These are phyloP conservation scores for Pungitius pungitius DNA, from an alignment of 2,113 vertebrate genomes.

Conservation along the genomic window DNA sequence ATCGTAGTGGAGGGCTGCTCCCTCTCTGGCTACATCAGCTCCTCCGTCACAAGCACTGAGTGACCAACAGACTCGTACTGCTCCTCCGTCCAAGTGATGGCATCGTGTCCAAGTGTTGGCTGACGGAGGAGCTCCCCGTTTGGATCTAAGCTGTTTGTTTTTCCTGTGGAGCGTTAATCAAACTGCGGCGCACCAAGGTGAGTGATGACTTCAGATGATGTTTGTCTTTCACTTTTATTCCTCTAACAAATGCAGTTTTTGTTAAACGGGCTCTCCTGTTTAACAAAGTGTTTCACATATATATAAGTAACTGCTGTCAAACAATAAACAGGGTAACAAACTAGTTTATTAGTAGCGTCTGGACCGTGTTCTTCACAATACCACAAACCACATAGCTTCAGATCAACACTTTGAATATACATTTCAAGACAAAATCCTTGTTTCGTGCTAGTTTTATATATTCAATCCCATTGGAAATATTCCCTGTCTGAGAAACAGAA, in stretches of 20 bases:
- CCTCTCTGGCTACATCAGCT: conserved; percentile 26
- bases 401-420: not conserved
- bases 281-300: not conserved
- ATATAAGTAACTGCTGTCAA: not conserved
- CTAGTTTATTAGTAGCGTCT: conserved; percentile 29
- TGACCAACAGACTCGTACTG: not conserved
- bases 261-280: not conserved
- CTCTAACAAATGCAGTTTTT: not conserved
- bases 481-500: not conserved
- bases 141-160: conserved; percentile 3
- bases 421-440: not conserved
- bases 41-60: conserved; percentile 1
- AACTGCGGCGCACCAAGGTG: conserved; percentile 44
- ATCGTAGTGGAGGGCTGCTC: conserved; percentile 34
- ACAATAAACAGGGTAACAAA: conserved; percentile 18
- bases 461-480: not conserved
- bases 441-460: not conserved
- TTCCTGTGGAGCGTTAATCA: not conserved
- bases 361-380: conserved; percentile 24
- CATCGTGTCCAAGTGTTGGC: not conserved
- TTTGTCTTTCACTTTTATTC: not conserved
- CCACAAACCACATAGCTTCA: conserved; percentile 11
- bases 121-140: not conserved
- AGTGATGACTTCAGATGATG: conserved; percentile 28
- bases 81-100: conserved; percentile 17